A percentile compares a stretch with the other conserved stretches of the same genome.
Conservation (phyloP, 2,888 invertebrate species). For the Yponomeuta cagnagella region DNA sequence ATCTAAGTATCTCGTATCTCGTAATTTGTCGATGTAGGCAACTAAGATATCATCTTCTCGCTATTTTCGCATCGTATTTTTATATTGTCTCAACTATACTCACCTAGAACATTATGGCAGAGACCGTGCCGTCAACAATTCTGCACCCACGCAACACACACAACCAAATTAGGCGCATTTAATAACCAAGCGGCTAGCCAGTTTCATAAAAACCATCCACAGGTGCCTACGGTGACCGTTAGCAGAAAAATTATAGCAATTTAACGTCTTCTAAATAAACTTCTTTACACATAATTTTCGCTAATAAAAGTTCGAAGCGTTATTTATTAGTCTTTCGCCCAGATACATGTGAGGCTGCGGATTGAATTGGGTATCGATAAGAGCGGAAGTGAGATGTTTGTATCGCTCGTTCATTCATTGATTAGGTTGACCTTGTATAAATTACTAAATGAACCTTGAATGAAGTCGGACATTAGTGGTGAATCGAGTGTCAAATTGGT, state of each 20-base stretch:
- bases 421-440: neutral
- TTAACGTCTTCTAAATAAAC: slow-evolving; percentile 2
- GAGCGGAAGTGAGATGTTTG: neutral
- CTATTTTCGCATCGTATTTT: no score
- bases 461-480: neutral
- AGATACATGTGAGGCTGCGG: neutral
- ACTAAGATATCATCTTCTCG: no score
- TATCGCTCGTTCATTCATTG: neutral
- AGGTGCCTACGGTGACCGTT: slow-evolving; percentile 6
- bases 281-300: slow-evolving; percentile 6
- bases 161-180: slow-evolving; percentile 12
- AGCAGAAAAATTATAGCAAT: slow-evolving; percentile 9
- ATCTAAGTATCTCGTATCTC: no score
- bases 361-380: neutral
- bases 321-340: neutral
- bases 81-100: neutral
- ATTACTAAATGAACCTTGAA: neutral
- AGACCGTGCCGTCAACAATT: neutral
- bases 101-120: neutral
- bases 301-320: neutral
- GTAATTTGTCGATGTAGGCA: no score
- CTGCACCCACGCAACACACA: slow-evolving; percentile 11
- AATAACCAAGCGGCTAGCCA: neutral
- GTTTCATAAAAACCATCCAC: neutral
- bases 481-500: no score